Base-by-base conservation (phyloP, 2,113 vertebrate genomes). In the Chamaetylas fuelleborni region DNA sequence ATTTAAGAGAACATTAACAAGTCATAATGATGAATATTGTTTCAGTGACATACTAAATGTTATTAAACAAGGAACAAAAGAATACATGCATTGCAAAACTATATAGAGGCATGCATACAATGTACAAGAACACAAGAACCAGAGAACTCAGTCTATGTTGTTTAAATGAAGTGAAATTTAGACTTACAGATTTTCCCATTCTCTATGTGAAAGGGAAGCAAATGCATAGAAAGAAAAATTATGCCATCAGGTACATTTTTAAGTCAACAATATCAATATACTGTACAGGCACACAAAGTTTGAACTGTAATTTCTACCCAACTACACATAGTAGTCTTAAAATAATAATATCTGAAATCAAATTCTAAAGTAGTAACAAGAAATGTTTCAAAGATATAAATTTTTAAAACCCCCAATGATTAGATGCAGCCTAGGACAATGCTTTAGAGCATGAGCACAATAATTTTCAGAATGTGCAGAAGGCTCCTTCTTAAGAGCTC, bases 101-200 rank as follows among this genome's bases (percentile, higher is more conserved):
- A 61, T 64, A 71, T 61, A 82, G 34, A 51, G 77, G 83, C 95
- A 96, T 38, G 45, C 85, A 84, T 13, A 73, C 51, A 84, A 86
- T 5, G 22, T 25, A 66, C 47, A 92, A n/a, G 42, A 90, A 7
- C 72, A 94, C 84, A 67, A 91, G 20, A 60, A 79, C 36, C 33
- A 92, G 11, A 47, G 42, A 89, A 89, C 42, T 31, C 36, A 51
- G 29, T 38, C 83, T 66, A 83, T 14, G 2, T 54, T 60, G 48
- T 88, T 86, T 70, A 93, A 90, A 34, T 56, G 19, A 88, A 77
- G 48, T 36, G 11, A 97, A 93, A 98, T 95, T 91, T 90, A 43
- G 61, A 99, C 99, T 99, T 99, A 99, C 99, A 99, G 98, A 96
- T 95, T 98, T 98, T 98, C 99, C 99, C 99, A 99, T 97, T 99